Conservation (phyloP, 2,888 invertebrate genomes). For the Philaethria dido region DNA sequence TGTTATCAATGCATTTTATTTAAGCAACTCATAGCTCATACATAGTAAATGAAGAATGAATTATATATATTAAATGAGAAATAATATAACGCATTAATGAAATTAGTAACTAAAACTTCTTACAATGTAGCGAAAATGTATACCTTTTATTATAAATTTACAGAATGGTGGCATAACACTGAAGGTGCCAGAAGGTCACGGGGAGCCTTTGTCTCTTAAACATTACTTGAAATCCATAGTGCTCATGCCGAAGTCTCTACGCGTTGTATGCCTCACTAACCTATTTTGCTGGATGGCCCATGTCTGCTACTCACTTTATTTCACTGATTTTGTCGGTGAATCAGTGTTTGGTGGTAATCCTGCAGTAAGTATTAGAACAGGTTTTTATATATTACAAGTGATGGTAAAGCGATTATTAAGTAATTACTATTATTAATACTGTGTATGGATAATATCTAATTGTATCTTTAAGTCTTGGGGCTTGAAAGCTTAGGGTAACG, state of each 20-base stretch:
- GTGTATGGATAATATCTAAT: too few species aligned
- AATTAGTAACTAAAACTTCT: not conserved
- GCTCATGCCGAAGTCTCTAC: slow-evolving; percentile 94
- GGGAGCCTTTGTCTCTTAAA: slow-evolving; percentile 80
- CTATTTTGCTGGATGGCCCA: slow-evolving; percentile 99
- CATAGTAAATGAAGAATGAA: not conserved
- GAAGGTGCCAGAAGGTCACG: slow-evolving; percentile 54
- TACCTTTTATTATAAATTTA: slow-evolving; percentile 31
- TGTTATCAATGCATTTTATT: too few species aligned
- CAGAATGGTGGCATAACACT: slow-evolving; percentile 50
- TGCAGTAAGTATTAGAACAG: slow-evolving; percentile 77
- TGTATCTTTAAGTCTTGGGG: too few species aligned
- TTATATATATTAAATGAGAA: not conserved
- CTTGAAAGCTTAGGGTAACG: too few species aligned
- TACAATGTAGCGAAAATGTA: too few species aligned
- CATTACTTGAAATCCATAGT: slow-evolving; percentile 95
- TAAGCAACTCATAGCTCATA: too few species aligned
- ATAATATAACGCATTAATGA: not conserved
- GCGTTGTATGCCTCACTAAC: slow-evolving; percentile 95
- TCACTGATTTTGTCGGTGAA: slow-evolving; percentile 98
- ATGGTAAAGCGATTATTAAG: too few species aligned
- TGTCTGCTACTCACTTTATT: slow-evolving; percentile 97
- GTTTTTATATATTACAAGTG: not conserved
- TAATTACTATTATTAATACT: too few species aligned
- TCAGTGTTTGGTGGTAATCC: slow-evolving; percentile 95